These are phyloP conservation scores for Microctonus hyperodae DNA, from an alignment of 2,888 invertebrate genomes.

Conservation along the genomic window DNA sequence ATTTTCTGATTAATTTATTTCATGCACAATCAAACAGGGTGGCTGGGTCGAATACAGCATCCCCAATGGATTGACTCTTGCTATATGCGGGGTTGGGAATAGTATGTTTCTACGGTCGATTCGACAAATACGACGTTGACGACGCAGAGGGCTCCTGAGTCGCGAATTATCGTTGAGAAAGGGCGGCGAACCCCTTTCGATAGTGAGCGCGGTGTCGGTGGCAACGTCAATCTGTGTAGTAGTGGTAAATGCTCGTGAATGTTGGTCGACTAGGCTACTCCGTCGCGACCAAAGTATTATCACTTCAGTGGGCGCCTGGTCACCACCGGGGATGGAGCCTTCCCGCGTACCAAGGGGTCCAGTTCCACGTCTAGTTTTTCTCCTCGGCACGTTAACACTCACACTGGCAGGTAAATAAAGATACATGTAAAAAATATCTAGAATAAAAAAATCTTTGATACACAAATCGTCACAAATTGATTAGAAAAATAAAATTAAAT, in stretches of 20 bases:
- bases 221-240: background rate
- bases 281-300: constrained; percentile 37
- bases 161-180: constrained; percentile 29
- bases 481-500: background rate
- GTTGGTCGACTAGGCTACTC: constrained; percentile 25
- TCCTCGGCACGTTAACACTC: constrained; percentile 60
- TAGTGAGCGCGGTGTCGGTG: background rate
- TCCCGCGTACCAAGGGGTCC: constrained; percentile 57
- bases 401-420: constrained; percentile 55
- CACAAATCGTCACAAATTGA: background rate
- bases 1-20: background rate
- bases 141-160: constrained; percentile 32
- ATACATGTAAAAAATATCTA: too few relatives aligned
- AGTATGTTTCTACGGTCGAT: constrained; percentile 38
- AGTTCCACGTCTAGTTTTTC: constrained; percentile 60
- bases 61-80: background rate
- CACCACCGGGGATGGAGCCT: constrained; percentile 56
- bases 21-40: background rate
- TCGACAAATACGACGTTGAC: constrained; percentile 35
- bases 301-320: constrained; percentile 51
- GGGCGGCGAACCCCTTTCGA: constrained; percentile 29
- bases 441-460: too few relatives aligned
- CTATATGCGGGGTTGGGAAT: constrained; percentile 20
- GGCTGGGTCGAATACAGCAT: constrained; percentile 8
- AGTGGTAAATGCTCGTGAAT: constrained; percentile 10